Conservation (phyloP, 2,113 vertebrate species). For the Egretta garzetta region DNA sequence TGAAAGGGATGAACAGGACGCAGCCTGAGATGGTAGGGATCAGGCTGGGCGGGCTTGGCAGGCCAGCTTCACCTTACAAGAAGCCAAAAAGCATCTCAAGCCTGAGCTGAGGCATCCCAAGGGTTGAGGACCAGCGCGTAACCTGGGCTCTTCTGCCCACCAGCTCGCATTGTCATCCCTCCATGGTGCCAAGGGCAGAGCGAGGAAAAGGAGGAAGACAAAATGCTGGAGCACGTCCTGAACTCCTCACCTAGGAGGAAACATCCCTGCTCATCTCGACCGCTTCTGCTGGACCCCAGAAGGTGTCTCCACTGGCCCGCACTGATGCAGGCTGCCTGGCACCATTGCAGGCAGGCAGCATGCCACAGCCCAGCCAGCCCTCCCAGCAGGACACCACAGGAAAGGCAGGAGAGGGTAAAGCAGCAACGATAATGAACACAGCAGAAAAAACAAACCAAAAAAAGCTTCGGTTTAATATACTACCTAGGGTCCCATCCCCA, state of each 20-base stretch:
- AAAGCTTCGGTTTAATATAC: background rate
- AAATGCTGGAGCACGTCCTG: fast-evolving
- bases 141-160: too few relatives aligned
- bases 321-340: background rate
- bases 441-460: background rate
- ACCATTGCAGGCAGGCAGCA: background rate
- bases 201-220: background rate
- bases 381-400: background rate
- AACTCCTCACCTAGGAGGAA: background rate
- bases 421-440: background rate
- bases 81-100: background rate
- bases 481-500: background rate
- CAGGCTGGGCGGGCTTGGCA: too few relatives aligned
- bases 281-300: constrained; percentile 57
- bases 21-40: background rate
- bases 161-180: background rate
- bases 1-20: background rate
- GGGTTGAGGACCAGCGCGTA: background rate
- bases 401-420: background rate
- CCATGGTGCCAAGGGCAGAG: background rate
- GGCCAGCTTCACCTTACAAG: background rate
- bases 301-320: constrained; percentile 61
- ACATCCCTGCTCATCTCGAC: fast-evolving
- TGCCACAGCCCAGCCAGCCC: background rate
- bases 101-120: background rate